Evolutionary conservation across 2,113 vertebrate species (phyloP).

Genomic region (Actenoides lindsayi): DNA sequence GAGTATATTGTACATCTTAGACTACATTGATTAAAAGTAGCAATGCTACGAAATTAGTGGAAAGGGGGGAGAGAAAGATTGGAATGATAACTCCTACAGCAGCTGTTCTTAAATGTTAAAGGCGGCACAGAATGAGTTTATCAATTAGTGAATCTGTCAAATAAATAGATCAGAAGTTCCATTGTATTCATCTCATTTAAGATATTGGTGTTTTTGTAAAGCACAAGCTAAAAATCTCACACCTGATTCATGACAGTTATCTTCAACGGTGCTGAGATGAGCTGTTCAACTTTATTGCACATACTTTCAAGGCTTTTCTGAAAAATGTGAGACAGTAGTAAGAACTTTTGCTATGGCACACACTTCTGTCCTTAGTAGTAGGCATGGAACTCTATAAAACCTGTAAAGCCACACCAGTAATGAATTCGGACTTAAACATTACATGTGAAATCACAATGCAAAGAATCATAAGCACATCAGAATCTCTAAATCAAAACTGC

Average conservation of each 20-base stretch:
- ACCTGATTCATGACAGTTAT: neutral
- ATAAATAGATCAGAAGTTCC: neutral
- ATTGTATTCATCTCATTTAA: neutral
- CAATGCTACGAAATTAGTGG: neutral
- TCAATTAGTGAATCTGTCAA: neutral
- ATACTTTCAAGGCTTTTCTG: neutral
- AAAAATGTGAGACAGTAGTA: neutral
- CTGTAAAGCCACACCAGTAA: neutral
- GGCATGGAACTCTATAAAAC: neutral
- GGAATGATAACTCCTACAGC: neutral
- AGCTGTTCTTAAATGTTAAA: neutral
- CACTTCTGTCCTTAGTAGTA: neutral
- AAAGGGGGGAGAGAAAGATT: neutral
- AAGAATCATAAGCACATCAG: accelerated
- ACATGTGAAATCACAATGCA: neutral
- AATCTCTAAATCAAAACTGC: neutral
- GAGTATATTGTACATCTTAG: neutral
- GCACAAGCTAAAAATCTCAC: neutral
- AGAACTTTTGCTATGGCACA: neutral
- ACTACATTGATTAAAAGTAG: neutral
- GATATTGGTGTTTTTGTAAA: neutral
- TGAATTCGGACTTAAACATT: neutral
- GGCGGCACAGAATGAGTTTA: neutral
- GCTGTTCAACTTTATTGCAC: neutral
- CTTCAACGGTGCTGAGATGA: neutral